These are phyloP conservation scores for Valencia hispanica DNA, from an alignment of 2,797 vertebrate species.

Conservation along the genomic window DNA sequence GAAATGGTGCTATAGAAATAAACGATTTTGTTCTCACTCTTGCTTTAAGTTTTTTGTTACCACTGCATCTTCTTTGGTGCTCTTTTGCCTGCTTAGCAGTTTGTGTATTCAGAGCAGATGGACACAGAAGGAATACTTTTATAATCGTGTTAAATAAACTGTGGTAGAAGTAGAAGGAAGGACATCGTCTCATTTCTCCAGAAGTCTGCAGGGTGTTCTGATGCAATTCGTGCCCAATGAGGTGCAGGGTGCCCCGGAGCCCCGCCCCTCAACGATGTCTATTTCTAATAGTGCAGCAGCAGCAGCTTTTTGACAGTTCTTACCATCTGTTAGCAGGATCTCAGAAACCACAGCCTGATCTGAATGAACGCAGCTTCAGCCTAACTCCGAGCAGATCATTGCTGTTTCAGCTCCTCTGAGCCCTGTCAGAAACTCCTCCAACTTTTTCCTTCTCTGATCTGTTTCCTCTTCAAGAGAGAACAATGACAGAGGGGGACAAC, in stretches of 20 bases:
- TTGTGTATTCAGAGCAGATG: too few relatives aligned
- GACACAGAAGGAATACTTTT: too few relatives aligned
- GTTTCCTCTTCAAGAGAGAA: background rate
- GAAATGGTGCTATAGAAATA: too few relatives aligned
- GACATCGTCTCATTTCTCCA: background rate
- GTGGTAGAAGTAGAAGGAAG: too few relatives aligned
- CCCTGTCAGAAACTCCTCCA: background rate
- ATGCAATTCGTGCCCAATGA: constrained; percentile 44
- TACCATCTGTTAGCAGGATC: accelerated
- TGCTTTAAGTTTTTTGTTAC: too few relatives aligned
- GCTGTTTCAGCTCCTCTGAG: background rate
- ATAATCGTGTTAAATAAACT: too few relatives aligned
- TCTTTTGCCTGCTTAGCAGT: too few relatives aligned
- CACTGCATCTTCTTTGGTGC: too few relatives aligned
- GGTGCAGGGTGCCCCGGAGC: constrained; percentile 27
- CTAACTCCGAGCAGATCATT: background rate
- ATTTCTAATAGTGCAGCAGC: constrained; percentile 61
- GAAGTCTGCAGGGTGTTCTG: background rate
- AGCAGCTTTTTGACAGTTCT: constrained; percentile 40
- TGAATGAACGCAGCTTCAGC: constrained; percentile 7
- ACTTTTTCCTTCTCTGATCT: background rate
- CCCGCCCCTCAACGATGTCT: constrained; percentile 53
- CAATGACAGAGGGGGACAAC: constrained; percentile 57
- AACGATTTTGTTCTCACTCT: too few relatives aligned
- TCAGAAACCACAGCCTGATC: background rate